Evolutionary conservation across 2,888 invertebrate genomes (phyloP), one percentile per base, ranked within the genome.

Genomic region (Lycaena phlaeas): DNA sequence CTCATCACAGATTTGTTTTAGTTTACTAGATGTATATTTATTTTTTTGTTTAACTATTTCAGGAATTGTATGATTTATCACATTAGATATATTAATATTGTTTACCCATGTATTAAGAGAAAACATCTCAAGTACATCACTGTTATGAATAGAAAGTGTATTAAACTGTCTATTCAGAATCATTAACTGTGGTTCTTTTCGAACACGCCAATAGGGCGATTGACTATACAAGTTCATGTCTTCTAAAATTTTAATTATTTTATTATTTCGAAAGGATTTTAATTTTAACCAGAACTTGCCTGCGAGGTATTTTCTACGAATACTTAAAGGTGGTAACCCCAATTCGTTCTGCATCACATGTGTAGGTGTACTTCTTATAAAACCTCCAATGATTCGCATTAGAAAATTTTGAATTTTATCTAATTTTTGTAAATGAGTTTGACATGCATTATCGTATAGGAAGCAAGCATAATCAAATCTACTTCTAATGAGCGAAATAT

Each of bases 401-500:
- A 4, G 12, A 10, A 28, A 12, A 7, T 28, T 28, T 10, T 28
- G 28, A 12, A 28, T 28, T 18, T 18, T 18, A 3, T 18, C 18
- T 18, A 18, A 18, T 18, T 18, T 18, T 18, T 18, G 18, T 5
- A 28, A 12, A 28, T 28, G 10, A 12, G 1, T 12, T 28, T 28
- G 14, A 14, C 34, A 34, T 11, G 18, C 18, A 18, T n/a, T 31
- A 5, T 17, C 15, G 2, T 31, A 17, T 17, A 34, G 18, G 6
- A 34, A 34, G 10, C 18, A 34, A 6, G 25, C 50, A 36, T 53
- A 57, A 27, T 56, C 53, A 0, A 56, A 5, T 28, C 53, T 39
- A 36, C 54, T 57, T 3, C 54, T 28, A 4, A 54, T 45, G 6
- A 49, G 10, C 3, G 52, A 26, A 4, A 56, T 42, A 36, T 54